Base-by-base conservation (phyloP, 2,797 vertebrate genomes). In the Chaetodon trifasciatus region DNA sequence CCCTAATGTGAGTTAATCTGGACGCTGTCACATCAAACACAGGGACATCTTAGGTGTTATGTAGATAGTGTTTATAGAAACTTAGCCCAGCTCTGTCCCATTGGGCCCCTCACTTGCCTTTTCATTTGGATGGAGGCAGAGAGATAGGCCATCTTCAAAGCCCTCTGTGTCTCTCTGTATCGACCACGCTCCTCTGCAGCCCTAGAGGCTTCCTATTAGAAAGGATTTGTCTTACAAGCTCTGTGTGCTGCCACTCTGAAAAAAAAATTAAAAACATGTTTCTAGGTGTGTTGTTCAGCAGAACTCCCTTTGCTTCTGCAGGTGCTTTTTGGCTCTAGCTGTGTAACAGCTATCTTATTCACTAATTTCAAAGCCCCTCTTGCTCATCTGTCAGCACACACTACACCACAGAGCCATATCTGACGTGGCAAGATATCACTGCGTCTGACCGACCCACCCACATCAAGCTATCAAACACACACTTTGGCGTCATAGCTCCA, bases 61-160 rank as follows among this genome's bases (percentile, higher is more conserved):
- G 91, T 86, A 91, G 89, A 95, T 88, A 86, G 83, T 85, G 86
- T 91, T 94, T 93, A 95, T 92, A 90, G 88, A 95, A 94, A 94
- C 88, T 92, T 93, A 93, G 92, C 92, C 88, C 19, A 23, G 56
- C 81, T 79, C 63, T 10, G 84, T 93, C 89, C 85, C 90, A 37
- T 61, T 49, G 87, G 86, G 86, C 71, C 86, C 80, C 86, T 79
- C 76, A 81, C 82, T 84, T 68, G 82, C 85, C 78, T 89, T 93
- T 92, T 92, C 89, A 88, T 93, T 91, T 88, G 86, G 91, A 89
- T 71, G 79, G 76, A 91, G 81, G 85, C 82, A 86, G 81, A 88
- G 87, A 90, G 89, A 90, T 84, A 75, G 89, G 88, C 86, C 88
- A 82, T 91, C 90, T 93, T 94, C 93, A 94, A 94, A 94, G 90